Evolutionary conservation across 2,113 vertebrate species (phyloP).

Genomic region (Neolamprologus modestus): DNA sequence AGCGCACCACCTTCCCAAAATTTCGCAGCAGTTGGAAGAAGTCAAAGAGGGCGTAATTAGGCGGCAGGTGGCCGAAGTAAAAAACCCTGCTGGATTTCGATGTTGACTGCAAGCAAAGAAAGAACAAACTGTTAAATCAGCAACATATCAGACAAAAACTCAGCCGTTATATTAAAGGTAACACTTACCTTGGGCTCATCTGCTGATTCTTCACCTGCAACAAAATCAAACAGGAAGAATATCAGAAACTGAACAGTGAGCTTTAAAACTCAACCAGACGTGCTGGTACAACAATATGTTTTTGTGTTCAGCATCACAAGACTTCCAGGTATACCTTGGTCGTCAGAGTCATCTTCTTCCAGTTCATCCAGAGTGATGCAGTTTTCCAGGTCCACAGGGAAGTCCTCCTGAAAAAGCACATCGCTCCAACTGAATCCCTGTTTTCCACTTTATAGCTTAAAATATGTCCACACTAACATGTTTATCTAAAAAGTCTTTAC

Average conservation of each 20-base stretch:
- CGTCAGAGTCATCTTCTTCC: slow-evolving; percentile 11
- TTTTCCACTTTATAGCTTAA: neutral
- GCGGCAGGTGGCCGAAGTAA: slow-evolving; percentile 36
- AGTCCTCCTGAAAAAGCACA: slow-evolving; percentile 16
- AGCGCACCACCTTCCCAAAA: slow-evolving; percentile 38
- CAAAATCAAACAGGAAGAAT: neutral
- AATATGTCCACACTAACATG: neutral
- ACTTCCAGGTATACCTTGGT: neutral
- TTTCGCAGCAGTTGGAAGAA: slow-evolving; percentile 32
- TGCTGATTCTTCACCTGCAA: neutral
- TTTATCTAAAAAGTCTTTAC: neutral
- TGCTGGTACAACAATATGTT: neutral
- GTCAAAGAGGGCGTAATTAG: neutral
- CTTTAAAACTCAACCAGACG: neutral
- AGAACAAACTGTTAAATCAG: neutral
- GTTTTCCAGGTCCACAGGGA: slow-evolving; percentile 46
- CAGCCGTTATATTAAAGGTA: neutral
- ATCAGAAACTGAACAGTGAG: neutral
- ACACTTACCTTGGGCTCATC: neutral
- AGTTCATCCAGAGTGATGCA: slow-evolving; percentile 64
- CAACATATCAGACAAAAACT: neutral
- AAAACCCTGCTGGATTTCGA: slow-evolving; percentile 19
- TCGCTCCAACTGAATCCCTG: neutral
- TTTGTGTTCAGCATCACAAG: neutral
- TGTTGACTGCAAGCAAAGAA: neutral